These are phyloP conservation scores for Tragelaphus buxtoni DNA, from an alignment of 2,113 vertebrate species.

Conservation along the genomic window DNA sequence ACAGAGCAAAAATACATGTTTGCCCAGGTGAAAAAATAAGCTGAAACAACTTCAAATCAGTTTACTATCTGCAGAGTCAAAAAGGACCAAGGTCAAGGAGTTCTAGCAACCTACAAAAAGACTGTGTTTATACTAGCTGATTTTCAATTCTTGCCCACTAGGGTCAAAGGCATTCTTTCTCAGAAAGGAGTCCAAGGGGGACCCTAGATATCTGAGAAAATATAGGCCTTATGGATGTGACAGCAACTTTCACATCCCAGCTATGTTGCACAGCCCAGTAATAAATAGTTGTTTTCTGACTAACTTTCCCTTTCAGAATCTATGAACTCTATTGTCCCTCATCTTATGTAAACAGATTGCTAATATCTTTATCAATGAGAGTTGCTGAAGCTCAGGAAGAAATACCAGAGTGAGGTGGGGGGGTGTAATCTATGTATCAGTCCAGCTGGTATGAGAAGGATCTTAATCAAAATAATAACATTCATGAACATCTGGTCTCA, in stretches of 20 bases:
- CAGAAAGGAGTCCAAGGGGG: background rate
- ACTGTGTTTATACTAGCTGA: background rate
- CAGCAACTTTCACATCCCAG: background rate
- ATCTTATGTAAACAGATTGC: background rate
- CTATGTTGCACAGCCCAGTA: background rate
- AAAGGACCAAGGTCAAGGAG: background rate
- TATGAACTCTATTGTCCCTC: background rate
- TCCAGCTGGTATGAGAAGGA: constrained; percentile 7
- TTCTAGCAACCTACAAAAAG: background rate
- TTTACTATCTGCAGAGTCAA: background rate
- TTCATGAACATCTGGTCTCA: constrained; percentile 47
- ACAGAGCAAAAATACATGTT: background rate
- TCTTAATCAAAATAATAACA: constrained; percentile 28
- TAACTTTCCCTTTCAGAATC: background rate
- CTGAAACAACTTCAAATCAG: background rate
- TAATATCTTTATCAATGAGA: background rate
- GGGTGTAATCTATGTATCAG: background rate
- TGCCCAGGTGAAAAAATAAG: background rate
- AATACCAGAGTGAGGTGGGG: background rate
- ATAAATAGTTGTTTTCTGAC: background rate
- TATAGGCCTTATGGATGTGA: background rate
- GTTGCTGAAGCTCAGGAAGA: background rate
- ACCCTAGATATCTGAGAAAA: background rate
- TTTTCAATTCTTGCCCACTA: background rate
- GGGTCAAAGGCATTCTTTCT: background rate